Base-by-base conservation (phyloP, 2,113 vertebrate species). In the Ophthalmolycus amberensis region DNA sequence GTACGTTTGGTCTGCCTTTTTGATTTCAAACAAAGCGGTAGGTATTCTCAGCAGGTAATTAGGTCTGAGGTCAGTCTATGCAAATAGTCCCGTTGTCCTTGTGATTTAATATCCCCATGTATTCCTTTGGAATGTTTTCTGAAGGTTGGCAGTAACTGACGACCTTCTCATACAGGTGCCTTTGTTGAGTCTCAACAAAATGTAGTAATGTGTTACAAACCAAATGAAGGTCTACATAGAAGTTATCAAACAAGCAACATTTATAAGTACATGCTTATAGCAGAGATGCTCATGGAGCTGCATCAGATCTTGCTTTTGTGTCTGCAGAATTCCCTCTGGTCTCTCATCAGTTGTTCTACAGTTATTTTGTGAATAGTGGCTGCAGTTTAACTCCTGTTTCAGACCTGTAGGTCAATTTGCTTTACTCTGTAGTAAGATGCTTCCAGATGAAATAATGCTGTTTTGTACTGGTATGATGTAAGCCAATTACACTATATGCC, bases 181-280 rank as follows among this genome's bases (percentile, higher is more conserved):
- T 72, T 82, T 71, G 64, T 71, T 78, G 63, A 69, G 48, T 71
- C 32, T 67, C 58, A 80, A 63, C 44, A 72, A 46, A 72, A 70
- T 70, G 70, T 69, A 77, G 27, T 82, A 48, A 29, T 72, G 59
- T 74, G 25, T 67, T 22, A 1, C 22, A 16, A 78, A 82, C 34
- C 48, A 86, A 82, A 90, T 92, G 84, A 92, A 91, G 88, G 86
- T 82, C 63, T 84, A 32, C 5, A 25, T 85, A 81, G 80, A 84
- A 69, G 82, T 18, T 25, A 73, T 71, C 32, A 79, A 80, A 80
- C 66, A 50, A 71, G 60, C 68, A 82, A 70, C 44, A 56, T 77
- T 58, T 70, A 52, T 60, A 64, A 75, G 54, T 77, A 71, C 65
- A 59, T 66, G 83, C 77, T 83, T 63, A 79, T 60, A 84, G 76